These are phyloP conservation scores for Acleris sparsana DNA, from an alignment of 2,888 invertebrate species.

Conservation along the genomic window DNA sequence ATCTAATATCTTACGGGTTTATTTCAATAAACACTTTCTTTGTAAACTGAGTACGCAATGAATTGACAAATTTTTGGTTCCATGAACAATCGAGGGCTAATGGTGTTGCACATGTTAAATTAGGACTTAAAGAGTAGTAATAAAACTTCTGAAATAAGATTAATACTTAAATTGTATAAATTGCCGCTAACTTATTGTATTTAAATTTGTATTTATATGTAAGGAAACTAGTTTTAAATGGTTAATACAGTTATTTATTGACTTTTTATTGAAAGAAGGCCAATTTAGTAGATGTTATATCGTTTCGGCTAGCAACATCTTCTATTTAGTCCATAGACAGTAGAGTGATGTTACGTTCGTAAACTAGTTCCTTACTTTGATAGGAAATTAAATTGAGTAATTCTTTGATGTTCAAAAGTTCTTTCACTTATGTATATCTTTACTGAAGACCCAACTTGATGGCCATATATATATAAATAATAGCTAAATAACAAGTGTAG, in stretches of 20 bases:
- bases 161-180: too few relatives aligned
- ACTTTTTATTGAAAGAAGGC: neutral
- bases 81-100: conserved; percentile 49
- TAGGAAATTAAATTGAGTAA: neutral
- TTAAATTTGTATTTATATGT: too few relatives aligned
- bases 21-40: conserved; percentile 38
- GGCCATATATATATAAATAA: too few relatives aligned
- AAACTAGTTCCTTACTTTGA: neutral
- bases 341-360: conserved; percentile 9
- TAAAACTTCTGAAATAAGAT: neutral
- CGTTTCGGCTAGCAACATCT: neutral
- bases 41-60: conserved; percentile 58
- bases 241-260: neutral
- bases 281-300: neutral
- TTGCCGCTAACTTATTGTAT: too few relatives aligned
- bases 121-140: neutral
- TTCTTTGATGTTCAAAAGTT: too few relatives aligned
- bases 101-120: conserved; percentile 7
- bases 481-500: too few relatives aligned
- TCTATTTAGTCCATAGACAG: conserved; percentile 15
- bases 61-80: conserved; percentile 73
- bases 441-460: too few relatives aligned
- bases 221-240: too few relatives aligned
- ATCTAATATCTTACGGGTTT: conserved; percentile 26
- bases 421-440: too few relatives aligned